Percentiles rank a stretch among this genome's conserved stretches.
phyloP scores from a whole-genome alignment of 2,113 vertebrate genomes.

The Tylochromis polylepis region DNA sequence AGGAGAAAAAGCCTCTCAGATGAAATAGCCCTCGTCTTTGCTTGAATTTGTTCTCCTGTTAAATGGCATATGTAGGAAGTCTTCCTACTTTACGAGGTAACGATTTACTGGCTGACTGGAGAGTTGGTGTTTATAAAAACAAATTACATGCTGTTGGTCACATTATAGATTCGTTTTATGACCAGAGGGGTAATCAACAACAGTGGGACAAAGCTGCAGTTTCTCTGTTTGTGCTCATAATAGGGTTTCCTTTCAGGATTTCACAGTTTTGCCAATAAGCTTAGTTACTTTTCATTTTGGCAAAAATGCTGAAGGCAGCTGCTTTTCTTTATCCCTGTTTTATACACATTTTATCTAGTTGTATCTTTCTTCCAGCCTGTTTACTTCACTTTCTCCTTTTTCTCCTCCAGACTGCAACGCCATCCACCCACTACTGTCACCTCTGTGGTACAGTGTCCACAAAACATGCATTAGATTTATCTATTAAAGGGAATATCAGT shows the following conservation, averaged over 20 bases:
- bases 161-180: background rate
- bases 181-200: background rate
- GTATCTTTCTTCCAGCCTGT: background rate
- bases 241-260: background rate
- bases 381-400: background rate
- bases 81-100: background rate
- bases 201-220: background rate
- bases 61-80: background rate
- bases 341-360: background rate
- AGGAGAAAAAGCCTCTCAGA: too few species aligned
- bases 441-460: background rate
- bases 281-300: background rate
- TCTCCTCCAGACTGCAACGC: background rate
- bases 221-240: background rate
- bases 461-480: background rate
- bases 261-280: background rate
- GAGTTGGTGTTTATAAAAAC: background rate
- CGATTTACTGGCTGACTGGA: background rate
- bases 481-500: background rate
- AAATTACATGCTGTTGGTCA: background rate
- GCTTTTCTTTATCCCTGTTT: background rate
- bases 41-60: background rate
- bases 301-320: background rate
- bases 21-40: background rate
- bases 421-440: slow-evolving; percentile 26